Percentiles rank a stretch among this genome's conserved stretches.
phyloP scores from a whole-genome alignment of 1,140 invertebrate genomes.

The Cardiocondyla obscurior region DNA sequence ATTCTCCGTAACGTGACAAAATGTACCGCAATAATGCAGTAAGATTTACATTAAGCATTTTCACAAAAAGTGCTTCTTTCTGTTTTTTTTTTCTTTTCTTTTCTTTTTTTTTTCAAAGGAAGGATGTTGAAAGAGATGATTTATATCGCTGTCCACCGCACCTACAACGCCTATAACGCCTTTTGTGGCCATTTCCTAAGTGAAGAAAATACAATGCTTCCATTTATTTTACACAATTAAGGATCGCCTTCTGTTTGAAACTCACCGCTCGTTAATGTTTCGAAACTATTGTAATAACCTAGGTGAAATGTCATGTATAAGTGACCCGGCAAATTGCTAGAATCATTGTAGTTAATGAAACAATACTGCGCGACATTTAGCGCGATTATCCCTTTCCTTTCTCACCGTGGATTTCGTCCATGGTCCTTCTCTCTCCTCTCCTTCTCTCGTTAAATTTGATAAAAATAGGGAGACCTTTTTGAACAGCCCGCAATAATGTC shows the following conservation, averaged over 20 bases:
- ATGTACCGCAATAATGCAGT: not conserved
- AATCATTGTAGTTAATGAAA: slow-evolving; percentile 6
- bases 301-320: not conserved
- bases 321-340: not conserved
- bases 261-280: slow-evolving; percentile 2
- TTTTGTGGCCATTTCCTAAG: not conserved
- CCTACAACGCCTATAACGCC: not conserved
- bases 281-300: not conserved
- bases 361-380: not conserved
- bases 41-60: slow-evolving; percentile 34
- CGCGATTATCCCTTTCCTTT: not conserved
- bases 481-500: not conserved
- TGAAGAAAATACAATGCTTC: slow-evolving; percentile 4
- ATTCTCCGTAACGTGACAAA: not conserved
- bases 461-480: slow-evolving; percentile 31
- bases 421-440: not conserved
- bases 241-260: not conserved
- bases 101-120: too few species aligned
- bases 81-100: too few species aligned
- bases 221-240: slow-evolving; percentile 28
- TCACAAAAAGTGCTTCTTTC: slow-evolving; percentile 14
- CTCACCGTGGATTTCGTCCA: too few species aligned
- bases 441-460: not conserved
- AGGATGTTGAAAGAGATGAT: not conserved
- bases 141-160: not conserved